Base-by-base conservation (phyloP, 2,888 invertebrate species). In the Synergus gifuensis region DNA sequence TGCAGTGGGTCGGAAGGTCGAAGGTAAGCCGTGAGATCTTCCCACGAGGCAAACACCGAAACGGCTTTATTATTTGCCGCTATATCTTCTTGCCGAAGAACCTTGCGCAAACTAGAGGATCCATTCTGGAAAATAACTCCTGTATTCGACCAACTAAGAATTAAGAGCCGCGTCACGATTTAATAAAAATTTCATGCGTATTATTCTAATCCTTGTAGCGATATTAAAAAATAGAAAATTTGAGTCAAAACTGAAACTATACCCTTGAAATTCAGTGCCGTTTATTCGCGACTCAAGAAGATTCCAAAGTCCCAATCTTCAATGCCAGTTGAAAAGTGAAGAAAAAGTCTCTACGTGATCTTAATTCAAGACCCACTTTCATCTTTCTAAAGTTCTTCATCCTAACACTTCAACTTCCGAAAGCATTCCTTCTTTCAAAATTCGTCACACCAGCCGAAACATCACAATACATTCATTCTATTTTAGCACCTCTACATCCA, bases 21-120 rank as follows among this genome's bases (percentile, higher is more conserved):
- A 82, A 88, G 89, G 87, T 89, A 86, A 86, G 82, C 88, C 89
- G 89, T 90, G 90, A 89, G 89, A 90, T 88, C 87, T 90, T 90
- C 90, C 89, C 90, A 89, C 89, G 89, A 87, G 86, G 85, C 79
- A 83, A 85, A 86, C 83, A 82, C 83, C 84, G 81, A 84, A 84
- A 84, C 81, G 81, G 84, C 84, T 84, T 84, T 84, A 84, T 84
- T 83, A 84, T 84, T 84, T 81, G 84, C 84, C 84, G 84, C 84
- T 79, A 73, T 80, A 80, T 82, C 83, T 81, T 81, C 83, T 79
- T 81, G 76, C 78, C 81, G 14, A 69, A 66, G 66, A 66, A 69
- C 12, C 28, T 69, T 67, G 67, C 22, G 42, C 67, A 67, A 67
- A 22, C 67, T 44, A 69, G 67, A 28, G 14, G 22, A 67, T 44